Base-by-base conservation (phyloP, 2,888 invertebrate genomes). In the Orgyia antiqua region DNA sequence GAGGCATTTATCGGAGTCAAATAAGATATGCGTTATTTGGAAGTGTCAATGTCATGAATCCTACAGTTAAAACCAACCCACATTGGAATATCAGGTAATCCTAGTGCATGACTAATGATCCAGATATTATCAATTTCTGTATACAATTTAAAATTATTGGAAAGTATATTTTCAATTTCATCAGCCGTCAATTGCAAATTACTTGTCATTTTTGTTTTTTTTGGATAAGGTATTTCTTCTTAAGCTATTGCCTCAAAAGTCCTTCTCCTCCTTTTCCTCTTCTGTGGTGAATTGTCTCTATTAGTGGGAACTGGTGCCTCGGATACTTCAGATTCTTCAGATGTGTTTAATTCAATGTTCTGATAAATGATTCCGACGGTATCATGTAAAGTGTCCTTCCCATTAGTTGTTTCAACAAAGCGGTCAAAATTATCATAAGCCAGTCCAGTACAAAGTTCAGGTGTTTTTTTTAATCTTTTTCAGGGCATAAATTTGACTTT, bases 191-290 rank as follows among this genome's bases (percentile, higher is more conserved):
- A 11, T 24, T 13, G 24, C 24, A 24, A 4, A n/a, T 24, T 9
- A 12, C n/a, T 13, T 24, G 24, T 24, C 24, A 24, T 35, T 18
- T 35, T 31, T 5, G 24, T 20, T 39, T 29, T 34, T 11, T 34
- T 39, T 2, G 27, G 4, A 15, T 31, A 33, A 8, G 33, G 20
- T 10, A 24, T 23, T 10, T 24, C 24, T 24, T 42, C 34, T 25
- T 8, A 1, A 24, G 9, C 4, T 10, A 29, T 35, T 8, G 20
- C 34, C 10, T 34, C 36, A 19, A 34, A 26, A 11, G 29, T 36
- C 37, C 36, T 36, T 31, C 31, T 8, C 30, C 33, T 29, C 15
- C 26, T 33, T 21, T 28, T 30, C n/a, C 12, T 24, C 9, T n/a
- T 25, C 13, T n/a, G 25, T 25, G 25, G 25, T 25, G 15, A 13